phyloP scores from a whole-genome alignment of 2,888 invertebrate genomes.

The Polydrusus pterygomalis region DNA sequence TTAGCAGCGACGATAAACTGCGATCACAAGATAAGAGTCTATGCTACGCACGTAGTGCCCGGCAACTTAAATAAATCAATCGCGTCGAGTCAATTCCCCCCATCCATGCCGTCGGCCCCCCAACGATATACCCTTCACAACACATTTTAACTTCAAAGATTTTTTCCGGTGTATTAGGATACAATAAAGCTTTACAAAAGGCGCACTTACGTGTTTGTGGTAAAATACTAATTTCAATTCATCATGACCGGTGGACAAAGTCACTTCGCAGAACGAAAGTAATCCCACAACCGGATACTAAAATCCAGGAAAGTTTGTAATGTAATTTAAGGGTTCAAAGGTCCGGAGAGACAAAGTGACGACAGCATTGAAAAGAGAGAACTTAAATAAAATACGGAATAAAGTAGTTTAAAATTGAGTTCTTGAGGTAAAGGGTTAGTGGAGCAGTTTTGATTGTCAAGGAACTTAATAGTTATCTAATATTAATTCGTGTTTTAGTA shows the following conservation, averaged over 20 bases:
- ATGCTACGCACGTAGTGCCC: no score
- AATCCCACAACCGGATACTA: constrained; percentile 18
- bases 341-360: constrained; percentile 19
- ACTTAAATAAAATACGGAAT: neutral
- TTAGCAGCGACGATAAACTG: no score
- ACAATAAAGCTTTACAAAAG: neutral
- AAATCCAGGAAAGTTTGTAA: constrained; percentile 28
- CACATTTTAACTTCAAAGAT: no score
- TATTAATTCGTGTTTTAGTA: no score
- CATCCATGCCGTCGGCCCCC: no score
- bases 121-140: no score
- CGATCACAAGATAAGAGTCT: no score
- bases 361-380: constrained; percentile 19
- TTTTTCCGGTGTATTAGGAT: no score
- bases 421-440: neutral
- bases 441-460: no score
- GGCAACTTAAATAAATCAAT: no score
- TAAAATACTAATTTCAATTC: constrained; percentile 20
- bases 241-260: constrained; percentile 20
- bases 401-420: constrained; percentile 8
- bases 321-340: constrained; percentile 28
- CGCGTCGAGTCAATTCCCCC: no score
- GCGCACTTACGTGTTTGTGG: constrained; percentile 13
- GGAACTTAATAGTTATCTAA: no score
- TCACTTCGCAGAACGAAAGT: constrained; percentile 22